phyloP scores from a whole-genome alignment of 2,113 vertebrate species.

The Lagopus muta region DNA sequence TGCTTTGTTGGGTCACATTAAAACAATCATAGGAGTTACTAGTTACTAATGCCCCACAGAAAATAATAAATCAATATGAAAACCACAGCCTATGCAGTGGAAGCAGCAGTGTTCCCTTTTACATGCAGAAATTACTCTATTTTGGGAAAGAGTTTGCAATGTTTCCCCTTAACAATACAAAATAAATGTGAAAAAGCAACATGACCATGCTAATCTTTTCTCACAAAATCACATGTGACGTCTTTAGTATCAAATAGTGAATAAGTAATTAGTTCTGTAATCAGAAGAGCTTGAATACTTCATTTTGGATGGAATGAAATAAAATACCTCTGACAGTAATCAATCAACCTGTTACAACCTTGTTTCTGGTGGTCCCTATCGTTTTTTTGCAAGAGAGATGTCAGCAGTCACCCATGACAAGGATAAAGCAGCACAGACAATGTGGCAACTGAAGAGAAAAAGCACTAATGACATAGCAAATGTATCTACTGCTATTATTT shows the following conservation, averaged over 20 bases:
- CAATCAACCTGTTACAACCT: conserved; percentile 6
- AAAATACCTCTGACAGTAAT: not conserved
- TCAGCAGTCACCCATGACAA: not conserved
- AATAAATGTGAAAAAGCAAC: conserved; percentile 10
- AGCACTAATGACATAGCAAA: not conserved
- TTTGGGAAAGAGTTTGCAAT: not conserved
- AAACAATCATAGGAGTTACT: not conserved
- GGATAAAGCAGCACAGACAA: not conserved
- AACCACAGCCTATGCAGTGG: not conserved
- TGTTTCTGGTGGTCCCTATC: not conserved
- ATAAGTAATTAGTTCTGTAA: not conserved
- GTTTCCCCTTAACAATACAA: not conserved
- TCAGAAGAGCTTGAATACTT: conserved; percentile 18
- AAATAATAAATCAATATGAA: conserved; percentile 22
- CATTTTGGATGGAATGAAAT: conserved; percentile 8
- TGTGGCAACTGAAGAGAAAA: not conserved
- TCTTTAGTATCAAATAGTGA: not conserved
- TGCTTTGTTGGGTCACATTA: not conserved
- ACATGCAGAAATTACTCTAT: not conserved
- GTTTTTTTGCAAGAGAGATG: not conserved
- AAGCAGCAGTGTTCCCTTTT: not conserved
- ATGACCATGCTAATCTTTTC: not conserved
- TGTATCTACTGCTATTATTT: not conserved
- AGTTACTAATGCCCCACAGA: not conserved
- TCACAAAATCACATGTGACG: not conserved